A percentile compares a stretch with the other conserved stretches of the same genome.
phyloP scores from a whole-genome alignment of 2,797 vertebrate species.

The Pachyuromys duprasi region DNA sequence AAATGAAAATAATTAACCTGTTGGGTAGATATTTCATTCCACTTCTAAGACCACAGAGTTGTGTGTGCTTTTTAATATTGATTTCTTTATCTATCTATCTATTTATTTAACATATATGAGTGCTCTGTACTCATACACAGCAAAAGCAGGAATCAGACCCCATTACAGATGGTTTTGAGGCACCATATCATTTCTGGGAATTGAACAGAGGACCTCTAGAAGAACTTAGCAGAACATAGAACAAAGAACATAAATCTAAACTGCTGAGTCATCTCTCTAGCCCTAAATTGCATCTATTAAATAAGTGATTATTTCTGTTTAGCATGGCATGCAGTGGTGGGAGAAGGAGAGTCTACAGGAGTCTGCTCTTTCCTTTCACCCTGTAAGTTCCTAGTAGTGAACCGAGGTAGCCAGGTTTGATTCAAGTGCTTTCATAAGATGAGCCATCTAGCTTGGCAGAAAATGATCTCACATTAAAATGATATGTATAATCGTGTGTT shows the following conservation, averaged over 20 bases:
- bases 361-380: background rate
- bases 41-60: background rate
- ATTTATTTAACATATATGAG: no score
- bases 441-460: background rate
- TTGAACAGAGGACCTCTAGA: no score
- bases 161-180: no score
- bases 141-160: no score
- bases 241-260: no score
- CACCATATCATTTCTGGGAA: no score
- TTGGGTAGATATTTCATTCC: background rate
- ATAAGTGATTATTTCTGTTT: background rate
- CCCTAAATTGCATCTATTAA: background rate
- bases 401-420: background rate
- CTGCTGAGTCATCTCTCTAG: no score
- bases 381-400: background rate
- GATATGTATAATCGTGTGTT: background rate
- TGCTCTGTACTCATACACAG: no score
- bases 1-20: slow-evolving; percentile 20
- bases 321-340: accelerated
- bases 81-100: no score
- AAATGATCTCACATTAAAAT: slow-evolving; percentile 32
- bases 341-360: background rate
- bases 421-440: background rate
- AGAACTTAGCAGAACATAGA: no score
- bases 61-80: no score